Conservation (phyloP, 2,797 vertebrate species). For the Mareca penelope region DNA sequence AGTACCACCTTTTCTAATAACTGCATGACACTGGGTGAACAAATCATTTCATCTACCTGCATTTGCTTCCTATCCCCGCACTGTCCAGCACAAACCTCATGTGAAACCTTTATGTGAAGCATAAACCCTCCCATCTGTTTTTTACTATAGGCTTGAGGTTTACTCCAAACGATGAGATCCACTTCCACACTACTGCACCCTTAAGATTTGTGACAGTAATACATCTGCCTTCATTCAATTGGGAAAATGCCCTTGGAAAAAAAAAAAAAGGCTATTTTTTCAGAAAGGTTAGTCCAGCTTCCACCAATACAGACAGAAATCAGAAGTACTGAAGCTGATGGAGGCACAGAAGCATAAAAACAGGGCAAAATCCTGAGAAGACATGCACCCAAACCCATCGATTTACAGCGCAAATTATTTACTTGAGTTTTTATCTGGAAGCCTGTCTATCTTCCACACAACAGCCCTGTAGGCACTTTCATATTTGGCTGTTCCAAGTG, state of each 20-base stretch:
- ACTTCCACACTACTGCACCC: not conserved
- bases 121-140: not conserved
- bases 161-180: not conserved
- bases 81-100: accelerated
- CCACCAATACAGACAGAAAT: not conserved
- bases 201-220: not conserved
- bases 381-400: not conserved
- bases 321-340: accelerated
- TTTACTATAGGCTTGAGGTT: not conserved
- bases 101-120: not conserved
- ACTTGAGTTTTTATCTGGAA: slow-evolving; percentile 96
- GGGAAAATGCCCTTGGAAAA: not conserved
- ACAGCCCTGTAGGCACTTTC: slow-evolving; percentile 94
- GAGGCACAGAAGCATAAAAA: not conserved
- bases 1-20: not conserved
- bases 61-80: not conserved
- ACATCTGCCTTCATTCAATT: not conserved
- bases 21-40: accelerated
- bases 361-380: not conserved
- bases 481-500: slow-evolving; percentile 92
- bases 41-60: not conserved
- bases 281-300: not conserved
- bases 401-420: slow-evolving; percentile 69
- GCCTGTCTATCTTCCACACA: slow-evolving; percentile 95
- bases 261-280: not conserved